Conservation (phyloP, 2,113 vertebrate species). For the Alaudala cheleensis region DNA sequence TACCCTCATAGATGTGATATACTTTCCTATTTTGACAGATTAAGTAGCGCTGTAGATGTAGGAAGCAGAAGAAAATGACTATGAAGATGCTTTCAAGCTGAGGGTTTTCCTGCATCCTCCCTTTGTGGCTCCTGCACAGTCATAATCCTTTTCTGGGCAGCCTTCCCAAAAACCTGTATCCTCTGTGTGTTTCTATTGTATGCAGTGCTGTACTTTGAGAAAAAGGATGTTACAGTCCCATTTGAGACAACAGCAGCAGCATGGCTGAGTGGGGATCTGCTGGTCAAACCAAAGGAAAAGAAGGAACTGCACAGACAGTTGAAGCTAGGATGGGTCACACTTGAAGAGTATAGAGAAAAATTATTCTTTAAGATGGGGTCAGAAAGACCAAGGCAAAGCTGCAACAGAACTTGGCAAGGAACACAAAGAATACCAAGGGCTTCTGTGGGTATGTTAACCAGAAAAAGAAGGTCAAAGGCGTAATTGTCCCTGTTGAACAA, state of each 20-base stretch:
- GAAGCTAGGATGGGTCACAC: background rate
- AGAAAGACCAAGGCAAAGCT: background rate
- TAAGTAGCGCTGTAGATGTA: background rate
- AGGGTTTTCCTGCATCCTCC: background rate
- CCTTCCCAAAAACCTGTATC: background rate
- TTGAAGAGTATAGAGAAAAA: background rate
- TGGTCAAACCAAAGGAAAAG: background rate
- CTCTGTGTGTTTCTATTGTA: background rate
- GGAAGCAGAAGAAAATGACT: background rate
- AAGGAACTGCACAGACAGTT: background rate
- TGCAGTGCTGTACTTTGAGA: background rate
- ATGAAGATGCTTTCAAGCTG: background rate
- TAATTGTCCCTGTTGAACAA: background rate
- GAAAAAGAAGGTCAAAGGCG: background rate
- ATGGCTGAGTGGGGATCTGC: background rate
- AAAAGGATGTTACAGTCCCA: background rate
- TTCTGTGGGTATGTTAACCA: background rate
- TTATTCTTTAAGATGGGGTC: background rate
- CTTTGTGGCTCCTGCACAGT: fast-evolving
- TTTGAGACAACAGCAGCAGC: background rate
- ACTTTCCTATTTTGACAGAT: background rate
- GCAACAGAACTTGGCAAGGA: background rate
- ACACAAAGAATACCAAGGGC: background rate
- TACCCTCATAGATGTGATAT: fast-evolving
- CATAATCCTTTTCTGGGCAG: background rate